Evolutionary conservation across 2,113 vertebrate genomes (phyloP).

Genomic region (Ammodytes dubius): DNA sequence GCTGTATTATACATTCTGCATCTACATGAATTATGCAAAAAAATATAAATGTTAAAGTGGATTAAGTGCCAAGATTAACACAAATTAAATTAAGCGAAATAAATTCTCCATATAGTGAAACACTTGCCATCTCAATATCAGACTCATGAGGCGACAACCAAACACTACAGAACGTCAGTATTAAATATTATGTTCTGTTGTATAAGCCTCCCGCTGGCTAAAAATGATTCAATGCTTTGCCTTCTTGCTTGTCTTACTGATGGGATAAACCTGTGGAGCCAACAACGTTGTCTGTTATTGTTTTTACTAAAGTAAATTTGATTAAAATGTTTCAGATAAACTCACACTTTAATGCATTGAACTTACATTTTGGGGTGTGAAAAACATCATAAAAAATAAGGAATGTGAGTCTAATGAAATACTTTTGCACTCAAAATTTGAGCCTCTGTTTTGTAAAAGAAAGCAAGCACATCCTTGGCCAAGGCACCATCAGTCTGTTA

Average conservation of each 20-base stretch:
- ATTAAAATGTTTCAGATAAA: too few species aligned
- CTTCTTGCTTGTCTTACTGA: not conserved
- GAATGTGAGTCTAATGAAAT: not conserved
- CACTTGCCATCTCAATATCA: constrained; percentile 12
- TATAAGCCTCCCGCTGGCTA: not conserved
- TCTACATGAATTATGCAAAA: constrained; percentile 55
- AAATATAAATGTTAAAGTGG: constrained; percentile 45
- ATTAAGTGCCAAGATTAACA: constrained; percentile 42
- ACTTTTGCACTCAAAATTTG: not conserved
- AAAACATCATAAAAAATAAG: not conserved
- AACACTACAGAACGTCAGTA: not conserved
- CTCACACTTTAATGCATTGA: not conserved
- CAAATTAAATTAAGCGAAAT: constrained; percentile 42
- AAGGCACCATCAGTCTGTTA: constrained; percentile 37
- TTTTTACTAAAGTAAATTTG: not conserved
- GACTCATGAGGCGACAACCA: not conserved
- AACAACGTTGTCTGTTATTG: too few species aligned
- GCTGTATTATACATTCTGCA: constrained; percentile 41
- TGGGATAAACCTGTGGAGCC: not conserved
- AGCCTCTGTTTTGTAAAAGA: constrained; percentile 24
- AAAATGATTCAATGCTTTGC: not conserved
- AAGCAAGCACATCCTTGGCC: constrained; percentile 39
- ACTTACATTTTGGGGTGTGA: not conserved
- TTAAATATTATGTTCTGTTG: constrained; percentile 8
- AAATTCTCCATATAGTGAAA: constrained; percentile 5